A percentile compares a stretch with the other conserved stretches of the same genome.
Evolutionary conservation across 2,797 vertebrate species (phyloP).

Genomic region (Hypotaenidia philippensis): DNA sequence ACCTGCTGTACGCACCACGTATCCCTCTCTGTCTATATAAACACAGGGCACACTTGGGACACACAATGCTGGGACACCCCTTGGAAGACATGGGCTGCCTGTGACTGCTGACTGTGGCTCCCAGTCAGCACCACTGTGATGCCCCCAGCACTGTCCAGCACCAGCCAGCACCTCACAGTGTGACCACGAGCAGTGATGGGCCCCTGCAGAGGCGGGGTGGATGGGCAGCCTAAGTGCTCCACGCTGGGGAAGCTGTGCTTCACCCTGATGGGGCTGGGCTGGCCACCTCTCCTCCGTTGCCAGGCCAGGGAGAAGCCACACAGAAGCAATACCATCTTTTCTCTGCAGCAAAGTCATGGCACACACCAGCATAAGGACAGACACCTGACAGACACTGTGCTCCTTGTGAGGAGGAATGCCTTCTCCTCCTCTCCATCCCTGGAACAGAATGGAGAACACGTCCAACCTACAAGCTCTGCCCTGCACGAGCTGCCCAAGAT

Average conservation of each 20-base stretch:
- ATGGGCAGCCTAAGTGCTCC: neutral
- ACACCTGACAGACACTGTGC: accelerated
- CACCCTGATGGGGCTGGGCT: neutral
- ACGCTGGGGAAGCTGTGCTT: accelerated
- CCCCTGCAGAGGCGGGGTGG: accelerated
- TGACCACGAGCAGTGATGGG: neutral
- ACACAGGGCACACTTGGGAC: neutral
- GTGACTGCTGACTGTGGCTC: neutral
- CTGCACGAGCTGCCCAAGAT: neutral
- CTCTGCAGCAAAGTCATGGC: neutral
- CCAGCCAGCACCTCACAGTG: neutral
- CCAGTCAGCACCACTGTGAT: neutral
- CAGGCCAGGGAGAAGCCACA: accelerated
- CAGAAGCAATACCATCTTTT: neutral
- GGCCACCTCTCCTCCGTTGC: neutral
- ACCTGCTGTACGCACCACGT: neutral
- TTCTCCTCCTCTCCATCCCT: neutral
- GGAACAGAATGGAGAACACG: neutral
- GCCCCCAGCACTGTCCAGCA: neutral
- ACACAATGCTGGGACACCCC: neutral
- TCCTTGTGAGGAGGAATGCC: neutral
- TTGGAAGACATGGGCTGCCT: neutral
- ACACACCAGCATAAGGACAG: neutral
- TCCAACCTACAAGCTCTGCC: neutral
- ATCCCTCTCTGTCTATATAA: neutral